Evolutionary conservation across 1,140 invertebrate species (phyloP).

Genomic region (Bicyclus anynana): DNA sequence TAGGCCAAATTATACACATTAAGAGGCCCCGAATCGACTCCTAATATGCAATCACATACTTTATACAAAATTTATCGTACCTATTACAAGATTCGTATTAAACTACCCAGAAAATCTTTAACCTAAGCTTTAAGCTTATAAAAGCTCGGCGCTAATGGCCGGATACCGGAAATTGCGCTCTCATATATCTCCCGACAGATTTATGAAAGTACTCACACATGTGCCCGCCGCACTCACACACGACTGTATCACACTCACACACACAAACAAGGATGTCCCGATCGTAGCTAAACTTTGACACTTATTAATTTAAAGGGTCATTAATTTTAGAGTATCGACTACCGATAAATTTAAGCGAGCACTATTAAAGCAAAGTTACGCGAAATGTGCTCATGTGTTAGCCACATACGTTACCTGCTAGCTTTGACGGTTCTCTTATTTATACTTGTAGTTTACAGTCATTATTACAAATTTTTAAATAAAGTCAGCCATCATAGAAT

Average conservation of each 20-base stretch:
- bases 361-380: constrained; percentile 32
- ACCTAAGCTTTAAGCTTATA: constrained; percentile 79
- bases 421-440: background rate
- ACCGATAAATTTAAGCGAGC: constrained; percentile 39
- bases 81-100: constrained; percentile 77
- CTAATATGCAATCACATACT: constrained; percentile 77
- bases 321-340: constrained; percentile 52
- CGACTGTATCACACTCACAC: constrained; percentile 35
- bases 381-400: constrained; percentile 10
- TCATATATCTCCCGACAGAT: constrained; percentile 91
- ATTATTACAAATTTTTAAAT: no score
- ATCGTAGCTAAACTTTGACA: constrained; percentile 56
- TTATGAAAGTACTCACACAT: constrained; percentile 87
- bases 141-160: constrained; percentile 86
- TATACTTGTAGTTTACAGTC: background rate
- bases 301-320: constrained; percentile 68
- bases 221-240: constrained; percentile 54
- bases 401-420: constrained; percentile 8
- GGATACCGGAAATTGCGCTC: constrained; percentile 92
- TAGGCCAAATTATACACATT: constrained; percentile 74
- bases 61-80: constrained; percentile 76
- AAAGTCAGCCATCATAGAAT: no score
- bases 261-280: constrained; percentile 35
- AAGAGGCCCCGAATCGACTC: constrained; percentile 70
- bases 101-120: constrained; percentile 79